phyloP scores from a whole-genome alignment of 2,113 vertebrate species.

The Guaruba guarouba region DNA sequence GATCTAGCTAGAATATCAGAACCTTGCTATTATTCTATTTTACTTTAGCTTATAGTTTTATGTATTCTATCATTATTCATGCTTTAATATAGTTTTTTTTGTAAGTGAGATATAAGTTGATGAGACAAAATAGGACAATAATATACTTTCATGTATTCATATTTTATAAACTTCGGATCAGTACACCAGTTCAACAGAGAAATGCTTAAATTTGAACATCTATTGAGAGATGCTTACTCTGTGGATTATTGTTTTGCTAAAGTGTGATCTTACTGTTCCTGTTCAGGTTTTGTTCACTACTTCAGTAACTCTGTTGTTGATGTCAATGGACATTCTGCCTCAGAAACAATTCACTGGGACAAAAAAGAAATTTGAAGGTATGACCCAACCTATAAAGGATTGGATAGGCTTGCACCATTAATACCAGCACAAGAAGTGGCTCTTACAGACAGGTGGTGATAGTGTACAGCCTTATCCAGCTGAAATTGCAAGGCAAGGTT shows the following conservation, averaged over 20 bases:
- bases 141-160: not conserved
- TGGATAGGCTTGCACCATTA: not conserved
- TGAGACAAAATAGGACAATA: not conserved
- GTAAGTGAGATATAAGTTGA: not conserved
- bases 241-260: not conserved
- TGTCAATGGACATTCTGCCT: not conserved
- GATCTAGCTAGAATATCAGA: not conserved
- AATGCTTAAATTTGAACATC: not conserved
- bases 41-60: not conserved
- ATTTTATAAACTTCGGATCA: not conserved
- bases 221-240: not conserved
- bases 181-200: not conserved
- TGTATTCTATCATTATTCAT: not conserved
- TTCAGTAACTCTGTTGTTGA: not conserved
- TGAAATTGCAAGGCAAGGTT: constrained; percentile 28
- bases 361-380: not conserved
- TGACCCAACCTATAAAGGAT: not conserved
- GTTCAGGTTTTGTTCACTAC: not conserved
- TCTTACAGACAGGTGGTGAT: not conserved
- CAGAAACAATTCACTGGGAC: not conserved
- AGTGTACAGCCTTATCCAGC: not conserved
- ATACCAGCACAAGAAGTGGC: not conserved
- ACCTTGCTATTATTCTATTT: not conserved
- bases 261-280: not conserved
- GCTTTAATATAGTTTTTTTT: not conserved